phyloP scores from a whole-genome alignment of 2,888 invertebrate genomes.

The Phortica okadai region DNA sequence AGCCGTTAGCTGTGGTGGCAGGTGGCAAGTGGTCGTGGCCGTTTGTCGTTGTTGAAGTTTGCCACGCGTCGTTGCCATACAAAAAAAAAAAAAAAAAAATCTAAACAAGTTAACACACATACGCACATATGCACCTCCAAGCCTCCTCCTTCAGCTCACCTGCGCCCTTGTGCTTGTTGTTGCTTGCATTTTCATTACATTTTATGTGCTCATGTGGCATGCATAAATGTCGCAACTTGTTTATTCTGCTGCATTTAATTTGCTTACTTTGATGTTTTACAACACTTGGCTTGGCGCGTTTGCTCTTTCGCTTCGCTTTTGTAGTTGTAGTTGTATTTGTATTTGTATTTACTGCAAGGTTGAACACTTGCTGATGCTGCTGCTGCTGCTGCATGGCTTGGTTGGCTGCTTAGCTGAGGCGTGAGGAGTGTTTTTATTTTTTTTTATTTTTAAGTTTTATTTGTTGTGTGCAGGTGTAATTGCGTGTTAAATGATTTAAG shows the following conservation, averaged over 20 bases:
- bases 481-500: slow-evolving; percentile 55
- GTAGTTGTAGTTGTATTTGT: not conserved
- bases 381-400: not conserved
- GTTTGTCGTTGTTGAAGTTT: not conserved
- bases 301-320: slow-evolving; percentile 50
- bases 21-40: not conserved
- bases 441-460: slow-evolving; percentile 42
- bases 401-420: not conserved
- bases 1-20: not conserved
- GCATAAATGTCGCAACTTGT: slow-evolving; percentile 57
- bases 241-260: slow-evolving; percentile 56
- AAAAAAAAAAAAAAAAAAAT: not conserved
- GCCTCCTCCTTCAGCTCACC: no score
- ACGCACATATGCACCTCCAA: not conserved
- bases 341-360: not conserved
- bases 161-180: not conserved
- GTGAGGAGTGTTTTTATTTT: not conserved
- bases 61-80: not conserved
- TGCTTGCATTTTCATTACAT: not conserved
- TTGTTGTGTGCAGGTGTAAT: slow-evolving; percentile 51
- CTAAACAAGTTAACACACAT: slow-evolving; percentile 21
- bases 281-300: not conserved
- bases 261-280: slow-evolving; percentile 39
- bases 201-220: slow-evolving; percentile 12
- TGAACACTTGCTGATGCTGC: not conserved